Evolutionary conservation across 53 echinoderm and acorn worm genomes (phyloP), one percentile per base, ranked within the genome.

Genomic region (Astropecten irregularis): DNA sequence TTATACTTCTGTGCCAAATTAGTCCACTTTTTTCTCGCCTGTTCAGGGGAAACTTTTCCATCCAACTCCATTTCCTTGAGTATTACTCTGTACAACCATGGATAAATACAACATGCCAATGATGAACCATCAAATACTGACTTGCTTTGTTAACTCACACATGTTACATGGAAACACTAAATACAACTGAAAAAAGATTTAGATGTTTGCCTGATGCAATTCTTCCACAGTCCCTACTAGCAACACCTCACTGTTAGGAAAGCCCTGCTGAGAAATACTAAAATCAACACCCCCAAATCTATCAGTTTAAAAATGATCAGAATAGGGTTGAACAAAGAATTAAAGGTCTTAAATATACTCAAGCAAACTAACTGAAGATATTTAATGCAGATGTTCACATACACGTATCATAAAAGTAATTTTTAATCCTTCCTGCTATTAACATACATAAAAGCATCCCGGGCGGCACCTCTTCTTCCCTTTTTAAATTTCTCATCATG

Each of bases 1-100:
- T 67, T 67, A 26, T 67, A 67, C 42, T 67, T 67, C 67, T 67
- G 67, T 21, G 67, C 19, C 42, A 67, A 26, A 21, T 67, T 67
- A n/a, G 38, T 40, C 40, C 42, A 67, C 15, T 67, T 67, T 21
- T 67, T 67, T 26, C 59, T 20, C 20, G 67, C 67, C 40, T 40
- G 67, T 21, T 67, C 67, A 21, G 67, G 40, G 20, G 47, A 20
- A 7, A 68, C 68, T 13, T 44, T 40, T 2, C 21, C 28, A 13
- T 34, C 26, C 21, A 46, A 29, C 7, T 46, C 68, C 68, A 68
- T n/a, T 64, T 36, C 34, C 28, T 64, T 64, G 33, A 64, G 64
- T 34, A 64, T 64, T 34, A 64, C 14, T 32, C 64, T 36, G 64
- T 1, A 19, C 2, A 34, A 34, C 0, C 6, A 44, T 44, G 6